Evolutionary conservation across 2,113 vertebrate genomes (phyloP).

Genomic region (Podocnemis expansa): DNA sequence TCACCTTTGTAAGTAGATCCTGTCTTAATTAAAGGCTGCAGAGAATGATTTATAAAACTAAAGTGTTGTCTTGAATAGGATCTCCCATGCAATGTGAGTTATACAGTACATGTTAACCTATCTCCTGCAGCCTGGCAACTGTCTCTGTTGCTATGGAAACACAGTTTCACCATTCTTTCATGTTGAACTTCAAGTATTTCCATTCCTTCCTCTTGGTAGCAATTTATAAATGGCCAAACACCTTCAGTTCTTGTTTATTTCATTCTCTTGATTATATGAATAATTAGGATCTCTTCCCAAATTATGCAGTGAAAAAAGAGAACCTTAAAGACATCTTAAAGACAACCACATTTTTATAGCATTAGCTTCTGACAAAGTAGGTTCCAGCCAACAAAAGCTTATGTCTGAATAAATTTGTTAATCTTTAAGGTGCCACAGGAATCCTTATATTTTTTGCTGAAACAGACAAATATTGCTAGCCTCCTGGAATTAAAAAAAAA

Average conservation of each 20-base stretch:
- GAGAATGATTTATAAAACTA: not conserved
- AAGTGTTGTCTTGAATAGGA: not conserved
- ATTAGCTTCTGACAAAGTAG: no score
- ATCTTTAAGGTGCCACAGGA: no score
- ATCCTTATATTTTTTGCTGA: no score
- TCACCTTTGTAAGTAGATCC: not conserved
- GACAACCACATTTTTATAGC: no score
- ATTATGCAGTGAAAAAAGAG: not conserved
- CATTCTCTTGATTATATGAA: constrained; percentile 38
- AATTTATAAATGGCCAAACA: not conserved
- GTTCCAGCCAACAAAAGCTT: no score
- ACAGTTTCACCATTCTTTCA: not conserved
- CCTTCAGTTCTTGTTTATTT: not conserved
- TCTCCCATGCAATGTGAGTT: not conserved
- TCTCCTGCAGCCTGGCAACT: constrained; percentile 62
- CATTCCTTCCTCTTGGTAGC: not conserved
- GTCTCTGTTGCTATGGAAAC: constrained; percentile 55
- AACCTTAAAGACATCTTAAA: no score
- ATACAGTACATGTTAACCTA: not conserved
- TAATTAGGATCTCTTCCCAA: not conserved
- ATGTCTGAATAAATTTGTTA: no score
- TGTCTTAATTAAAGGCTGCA: constrained; percentile 14
- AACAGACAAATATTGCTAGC: no score
- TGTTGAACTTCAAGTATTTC: constrained; percentile 27
- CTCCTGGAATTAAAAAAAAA: not conserved